Base-by-base conservation (phyloP, 2,113 vertebrate species). In the Pterocles gutturalis region DNA sequence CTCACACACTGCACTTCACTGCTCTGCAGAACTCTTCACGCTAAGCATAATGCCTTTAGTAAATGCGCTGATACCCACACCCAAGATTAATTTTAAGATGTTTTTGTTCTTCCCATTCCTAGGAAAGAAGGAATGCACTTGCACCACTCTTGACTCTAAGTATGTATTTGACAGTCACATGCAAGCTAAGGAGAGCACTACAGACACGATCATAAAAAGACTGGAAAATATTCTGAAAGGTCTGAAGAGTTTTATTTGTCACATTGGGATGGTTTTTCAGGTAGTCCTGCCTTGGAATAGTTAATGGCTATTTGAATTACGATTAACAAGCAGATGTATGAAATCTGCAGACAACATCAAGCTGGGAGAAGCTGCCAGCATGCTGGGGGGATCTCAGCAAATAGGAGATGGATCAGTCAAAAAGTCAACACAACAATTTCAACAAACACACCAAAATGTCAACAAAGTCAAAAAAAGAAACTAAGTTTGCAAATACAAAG, bases 61-160 rank as follows among this genome's bases (percentile, higher is more conserved):
- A 80, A 92, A 90, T 16, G 31, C 29, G 43, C 34, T 0, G 5
- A 60, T 70, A 87, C 13, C 83, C 93, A 96, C 87, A 53, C 87
- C 80, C 87, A 91, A 71, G 73, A 78, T 82, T 45, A 89, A 82
- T 43, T 43, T 89, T 89, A 36, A 72, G 53, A 61, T 29, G 34
- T 1, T 91, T 91, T 89, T 94, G 34, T 75, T 96, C 83, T 78
- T 84, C 51, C 29, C 73, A 51, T 78, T 92, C 65, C 72, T 43
- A 66, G 26, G 70, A 45, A 78, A 75, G 62, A 92, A 88, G 41
- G 91, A 94, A 96, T 84, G 91, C 33, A 84, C 55, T 92, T 92
- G 72, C 31, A 92, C 25, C 3, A 17, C 69, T 87, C 83, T 60
- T 60, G 88, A 89, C 43, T 72, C 25, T 49, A 70, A 78, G 66